phyloP scores from a whole-genome alignment of 2,797 vertebrate species.

The Pogoniulus pusillus region DNA sequence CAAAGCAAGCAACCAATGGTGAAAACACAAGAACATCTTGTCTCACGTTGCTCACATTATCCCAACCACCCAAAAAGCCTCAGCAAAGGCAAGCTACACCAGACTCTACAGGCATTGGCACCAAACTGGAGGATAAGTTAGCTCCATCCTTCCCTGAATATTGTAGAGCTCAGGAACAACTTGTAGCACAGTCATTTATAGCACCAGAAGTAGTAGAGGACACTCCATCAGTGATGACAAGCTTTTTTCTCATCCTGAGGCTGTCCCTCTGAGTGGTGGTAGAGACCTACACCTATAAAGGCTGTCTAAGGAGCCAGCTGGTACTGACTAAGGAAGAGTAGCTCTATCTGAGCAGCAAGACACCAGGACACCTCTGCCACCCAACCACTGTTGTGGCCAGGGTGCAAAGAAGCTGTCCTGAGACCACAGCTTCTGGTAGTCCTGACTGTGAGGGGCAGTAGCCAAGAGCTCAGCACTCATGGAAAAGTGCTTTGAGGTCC shows the following conservation, averaged over 20 bases:
- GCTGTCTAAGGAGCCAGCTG: not conserved
- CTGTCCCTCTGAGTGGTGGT: not conserved
- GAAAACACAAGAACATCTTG: not conserved
- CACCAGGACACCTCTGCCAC: not conserved
- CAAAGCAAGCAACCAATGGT: not conserved
- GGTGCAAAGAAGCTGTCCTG: not conserved
- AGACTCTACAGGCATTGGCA: not conserved
- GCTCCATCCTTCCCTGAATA: not conserved
- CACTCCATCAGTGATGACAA: not conserved
- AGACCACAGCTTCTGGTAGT: not conserved
- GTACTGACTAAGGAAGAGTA: not conserved
- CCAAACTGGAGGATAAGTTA: not conserved
- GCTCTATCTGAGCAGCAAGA: not conserved
- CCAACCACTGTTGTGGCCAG: not conserved
- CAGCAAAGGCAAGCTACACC: not conserved
- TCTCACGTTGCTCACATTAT: not conserved
- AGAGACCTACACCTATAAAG: not conserved
- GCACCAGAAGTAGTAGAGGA: not conserved
- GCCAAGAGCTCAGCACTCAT: rapidly evolving
- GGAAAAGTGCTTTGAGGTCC: not conserved
- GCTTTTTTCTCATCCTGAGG: not conserved
- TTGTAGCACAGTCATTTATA: not conserved
- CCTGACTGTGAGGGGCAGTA: rapidly evolving
- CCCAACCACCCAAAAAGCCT: not conserved
- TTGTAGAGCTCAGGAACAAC: not conserved